Evolutionary conservation across 2,797 vertebrate genomes (phyloP), one percentile per base, ranked within the genome.

Genomic region (Lutjanus argentimaculatus): DNA sequence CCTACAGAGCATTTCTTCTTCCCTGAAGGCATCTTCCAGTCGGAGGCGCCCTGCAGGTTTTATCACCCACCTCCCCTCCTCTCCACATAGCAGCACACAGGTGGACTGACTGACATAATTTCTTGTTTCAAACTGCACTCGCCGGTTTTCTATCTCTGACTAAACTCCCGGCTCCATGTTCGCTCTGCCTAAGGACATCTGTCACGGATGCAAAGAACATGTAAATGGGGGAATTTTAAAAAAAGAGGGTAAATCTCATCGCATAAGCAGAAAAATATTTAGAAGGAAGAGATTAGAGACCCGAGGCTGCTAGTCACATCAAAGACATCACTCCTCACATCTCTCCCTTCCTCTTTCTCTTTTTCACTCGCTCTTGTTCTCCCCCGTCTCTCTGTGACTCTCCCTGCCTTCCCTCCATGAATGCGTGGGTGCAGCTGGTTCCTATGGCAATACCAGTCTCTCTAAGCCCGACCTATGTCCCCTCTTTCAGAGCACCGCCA

Each of bases 401-500:
- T 82, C 78, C 53, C 82, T 83, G 90, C 80, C 85, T 85, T 75
- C 67, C 21, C 84, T 83, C 65, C 72, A 19, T 76, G 75, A 67
- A 64, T 88, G 91, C 85, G 92, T 93, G 91, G 88, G 90, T 81
- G 90, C 84, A 83, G 80, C 83, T 63, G 71, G 91, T 94, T 94
- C 90, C 91, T 91, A 90, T 94, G 92, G 91, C 86, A 90, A 94
- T 93, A 85, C 85, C 89, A 86, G 86, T 85, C 87, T 88, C 64
- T 85, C 88, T 57, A 30, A 89, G 79, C 86, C 66, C 80, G 81
- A 93, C 92, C 86, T 82, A 71, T 90, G 88, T 82, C 83, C 86
- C 80, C 72, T 67, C 68, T 83, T 76, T 82, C 80, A 56, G 72
- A 81, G 73, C 21, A 25, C 67, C 8, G 49, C 77, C 25, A 42